Percentiles rank a stretch among this genome's conserved stretches.
These are phyloP conservation scores for Calliphora vomitoria DNA, from an alignment of 2,888 invertebrate genomes.

Conservation along the genomic window DNA sequence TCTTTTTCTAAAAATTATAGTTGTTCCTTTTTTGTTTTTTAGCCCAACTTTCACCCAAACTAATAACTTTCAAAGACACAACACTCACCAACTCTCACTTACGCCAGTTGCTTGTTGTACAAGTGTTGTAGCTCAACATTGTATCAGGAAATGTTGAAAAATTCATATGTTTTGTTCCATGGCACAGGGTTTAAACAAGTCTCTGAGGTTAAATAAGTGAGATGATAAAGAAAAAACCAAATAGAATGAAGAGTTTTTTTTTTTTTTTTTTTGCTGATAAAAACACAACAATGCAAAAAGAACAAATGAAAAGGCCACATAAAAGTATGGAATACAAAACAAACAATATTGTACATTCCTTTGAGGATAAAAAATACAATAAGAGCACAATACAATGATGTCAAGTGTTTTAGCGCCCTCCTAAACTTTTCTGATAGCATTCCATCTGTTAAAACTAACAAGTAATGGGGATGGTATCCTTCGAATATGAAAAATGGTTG, in stretches of 20 bases:
- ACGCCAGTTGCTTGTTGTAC: background rate
- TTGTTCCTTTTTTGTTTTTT: conserved; percentile 7
- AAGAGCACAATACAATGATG: conserved; percentile 62
- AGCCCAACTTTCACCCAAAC: background rate
- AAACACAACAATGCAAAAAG: conserved; percentile 48
- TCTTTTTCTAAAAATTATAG: conserved; percentile 48
- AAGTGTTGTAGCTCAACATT: conserved; percentile 45
- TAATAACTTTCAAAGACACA: conserved; percentile 43
- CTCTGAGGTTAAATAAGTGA: conserved; percentile 72
- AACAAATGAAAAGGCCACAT: conserved; percentile 1
- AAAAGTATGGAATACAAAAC: conserved; percentile 56
- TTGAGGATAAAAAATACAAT: conserved; percentile 53
- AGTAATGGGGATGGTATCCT: conserved; percentile 45
- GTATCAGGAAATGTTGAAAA: conserved; percentile 45
- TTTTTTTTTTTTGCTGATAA: conserved; percentile 26
- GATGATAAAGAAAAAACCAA: conserved; percentile 54
- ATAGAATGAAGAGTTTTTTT: conserved; percentile 46
- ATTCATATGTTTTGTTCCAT: conserved; percentile 46
- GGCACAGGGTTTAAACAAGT: conserved; percentile 53
- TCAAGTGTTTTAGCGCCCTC: conserved; percentile 71
- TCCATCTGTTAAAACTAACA: conserved; percentile 61
- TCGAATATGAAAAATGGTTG: too few relatives aligned
- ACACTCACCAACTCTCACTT: background rate
- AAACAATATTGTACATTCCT: conserved; percentile 63
- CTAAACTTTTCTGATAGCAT: conserved; percentile 66